Evolutionary conservation across 1,140 invertebrate genomes (phyloP).

Genomic region (Drosophila kohkoa): DNA sequence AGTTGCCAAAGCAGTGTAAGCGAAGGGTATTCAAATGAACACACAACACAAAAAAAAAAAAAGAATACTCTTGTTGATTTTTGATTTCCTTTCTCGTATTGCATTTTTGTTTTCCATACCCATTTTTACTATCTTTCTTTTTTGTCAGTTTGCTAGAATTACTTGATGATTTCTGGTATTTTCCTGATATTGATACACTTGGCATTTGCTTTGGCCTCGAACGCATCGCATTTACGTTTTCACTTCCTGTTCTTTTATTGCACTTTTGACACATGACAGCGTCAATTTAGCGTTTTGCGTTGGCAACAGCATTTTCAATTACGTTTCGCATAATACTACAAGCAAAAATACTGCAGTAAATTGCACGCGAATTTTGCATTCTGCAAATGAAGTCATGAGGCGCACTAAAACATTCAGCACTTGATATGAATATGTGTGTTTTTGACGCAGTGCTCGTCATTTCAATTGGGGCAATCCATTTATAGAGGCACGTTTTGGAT

Average conservation of each 20-base stretch:
- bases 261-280: constrained; percentile 68
- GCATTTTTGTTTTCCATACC: constrained; percentile 48
- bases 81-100: constrained; percentile 5
- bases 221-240: constrained; percentile 8
- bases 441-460: neutral
- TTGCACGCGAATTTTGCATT: constrained; percentile 20
- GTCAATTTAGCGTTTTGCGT: constrained; percentile 54
- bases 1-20: neutral
- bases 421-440: neutral
- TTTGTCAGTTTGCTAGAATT: constrained; percentile 43
- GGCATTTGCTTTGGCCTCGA: neutral
- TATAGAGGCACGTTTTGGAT: constrained; percentile 4
- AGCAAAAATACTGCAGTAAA: neutral
- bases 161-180: constrained; percentile 63
- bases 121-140: constrained; percentile 7
- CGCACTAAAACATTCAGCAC: no score
- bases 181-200: constrained; percentile 40
- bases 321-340: constrained; percentile 9
- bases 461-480: constrained; percentile 18
- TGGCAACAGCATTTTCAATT: constrained; percentile 71
- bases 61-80: neutral
- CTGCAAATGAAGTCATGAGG: constrained; percentile 6
- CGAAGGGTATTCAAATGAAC: neutral
- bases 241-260: constrained; percentile 39
- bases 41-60: no score